These are phyloP conservation scores for Neofelis nebulosa DNA, from an alignment of 2,113 vertebrate species.

Conservation along the genomic window DNA sequence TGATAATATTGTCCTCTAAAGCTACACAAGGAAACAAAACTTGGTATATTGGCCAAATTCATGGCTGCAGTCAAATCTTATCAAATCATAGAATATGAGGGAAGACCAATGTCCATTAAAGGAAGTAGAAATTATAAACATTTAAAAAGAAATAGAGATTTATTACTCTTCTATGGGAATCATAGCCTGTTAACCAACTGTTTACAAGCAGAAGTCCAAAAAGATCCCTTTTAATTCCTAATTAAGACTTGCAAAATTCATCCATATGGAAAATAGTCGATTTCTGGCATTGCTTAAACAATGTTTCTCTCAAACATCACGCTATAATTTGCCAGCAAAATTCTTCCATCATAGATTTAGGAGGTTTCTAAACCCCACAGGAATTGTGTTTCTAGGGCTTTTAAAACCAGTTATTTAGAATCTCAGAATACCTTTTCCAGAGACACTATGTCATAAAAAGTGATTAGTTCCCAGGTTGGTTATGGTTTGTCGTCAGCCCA, in stretches of 20 bases:
- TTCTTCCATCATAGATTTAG: neutral
- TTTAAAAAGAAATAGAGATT: conserved; percentile 12
- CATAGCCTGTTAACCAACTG: neutral
- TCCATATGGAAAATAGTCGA: neutral
- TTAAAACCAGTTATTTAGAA: conserved; percentile 23
- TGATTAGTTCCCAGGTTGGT: neutral
- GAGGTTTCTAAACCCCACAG: neutral
- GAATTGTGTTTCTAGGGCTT: neutral
- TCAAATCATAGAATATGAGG: neutral
- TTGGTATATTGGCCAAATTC: conserved; percentile 2
- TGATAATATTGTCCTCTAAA: neutral
- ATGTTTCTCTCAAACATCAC: neutral
- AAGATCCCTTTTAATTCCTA: neutral
- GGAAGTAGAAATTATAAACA: neutral
- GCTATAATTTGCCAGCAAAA: neutral
- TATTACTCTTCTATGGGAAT: neutral
- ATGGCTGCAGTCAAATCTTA: neutral
- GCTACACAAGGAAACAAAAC: conserved; percentile 50
- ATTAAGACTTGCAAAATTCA: neutral
- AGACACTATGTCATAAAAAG: neutral
- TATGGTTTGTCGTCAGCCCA: neutral
- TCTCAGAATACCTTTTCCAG: neutral
- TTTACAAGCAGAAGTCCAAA: neutral
- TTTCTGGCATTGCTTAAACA: conserved; percentile 7
- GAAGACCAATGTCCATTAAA: neutral